A percentile compares a stretch with the other conserved stretches of the same genome.
These are phyloP conservation scores for Cetoscarus ocellatus DNA, from an alignment of 2,797 vertebrate genomes.

Conservation along the genomic window DNA sequence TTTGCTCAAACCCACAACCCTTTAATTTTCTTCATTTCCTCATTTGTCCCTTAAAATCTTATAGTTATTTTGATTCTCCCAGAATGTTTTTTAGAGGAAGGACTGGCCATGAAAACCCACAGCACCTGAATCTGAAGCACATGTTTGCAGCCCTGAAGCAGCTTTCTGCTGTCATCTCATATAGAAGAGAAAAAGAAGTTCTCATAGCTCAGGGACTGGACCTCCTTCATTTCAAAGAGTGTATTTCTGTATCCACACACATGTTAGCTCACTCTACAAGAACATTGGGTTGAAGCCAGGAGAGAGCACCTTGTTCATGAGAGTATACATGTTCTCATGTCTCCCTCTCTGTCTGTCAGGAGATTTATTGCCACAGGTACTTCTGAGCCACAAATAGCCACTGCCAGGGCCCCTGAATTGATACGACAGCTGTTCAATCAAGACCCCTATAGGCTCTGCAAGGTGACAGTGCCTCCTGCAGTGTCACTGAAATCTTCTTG, in stretches of 20 bases:
- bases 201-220: conserved; percentile 24
- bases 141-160: conserved; percentile 44
- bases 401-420: conserved; percentile 54
- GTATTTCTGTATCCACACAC: conserved; percentile 23
- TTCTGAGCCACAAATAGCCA: conserved; percentile 65
- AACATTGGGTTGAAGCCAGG: conserved; percentile 18
- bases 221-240: conserved; percentile 43
- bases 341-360: conserved; percentile 44
- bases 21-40: conserved; percentile 1
- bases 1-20: too few species aligned
- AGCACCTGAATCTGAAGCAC: conserved; percentile 64
- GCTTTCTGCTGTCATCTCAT: conserved; percentile 57
- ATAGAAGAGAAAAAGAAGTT: conserved; percentile 49
- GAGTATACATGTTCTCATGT: conserved; percentile 22
- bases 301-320: conserved; percentile 20
- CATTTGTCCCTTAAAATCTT: neutral
- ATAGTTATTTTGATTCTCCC: conserved; percentile 38
- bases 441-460: conserved; percentile 41
- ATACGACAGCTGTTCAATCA: conserved; percentile 72
- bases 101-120: conserved; percentile 50
- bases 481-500: conserved; percentile 48
- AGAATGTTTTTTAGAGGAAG: conserved; percentile 5
- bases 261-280: conserved; percentile 29
- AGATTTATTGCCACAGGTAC: conserved; percentile 63
- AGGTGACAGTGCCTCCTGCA: conserved; percentile 47